Evolutionary conservation across 2,113 vertebrate species (phyloP).

Genomic region (Clarias batrachus): DNA sequence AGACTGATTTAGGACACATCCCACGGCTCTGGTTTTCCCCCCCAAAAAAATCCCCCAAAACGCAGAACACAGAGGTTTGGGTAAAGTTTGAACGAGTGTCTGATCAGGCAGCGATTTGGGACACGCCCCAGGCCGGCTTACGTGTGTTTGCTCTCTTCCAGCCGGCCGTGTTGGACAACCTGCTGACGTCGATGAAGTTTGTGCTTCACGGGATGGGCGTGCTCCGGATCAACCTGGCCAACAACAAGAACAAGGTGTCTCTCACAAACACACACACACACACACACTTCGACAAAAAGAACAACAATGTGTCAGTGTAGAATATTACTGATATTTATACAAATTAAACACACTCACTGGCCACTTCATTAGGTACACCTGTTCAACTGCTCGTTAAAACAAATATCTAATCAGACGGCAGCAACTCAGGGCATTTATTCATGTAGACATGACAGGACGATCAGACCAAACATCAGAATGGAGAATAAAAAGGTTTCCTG

Average conservation of each 20-base stretch:
- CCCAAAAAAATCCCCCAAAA: too few species aligned
- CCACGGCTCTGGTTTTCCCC: neutral
- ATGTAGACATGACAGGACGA: too few species aligned
- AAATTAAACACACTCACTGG: too few species aligned
- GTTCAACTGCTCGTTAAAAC: too few species aligned
- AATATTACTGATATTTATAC: neutral
- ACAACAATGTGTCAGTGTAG: neutral
- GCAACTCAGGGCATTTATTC: too few species aligned
- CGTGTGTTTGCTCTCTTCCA: constrained; percentile 35
- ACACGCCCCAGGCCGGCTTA: neutral
- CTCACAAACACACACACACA: too few species aligned
- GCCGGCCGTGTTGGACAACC: constrained; percentile 75
- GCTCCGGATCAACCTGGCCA: constrained; percentile 73
- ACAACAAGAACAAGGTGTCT: constrained; percentile 72
- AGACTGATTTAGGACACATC: neutral
- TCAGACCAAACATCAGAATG: too few species aligned
- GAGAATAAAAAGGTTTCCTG: too few species aligned
- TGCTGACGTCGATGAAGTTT: constrained; percentile 77
- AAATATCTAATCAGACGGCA: too few species aligned
- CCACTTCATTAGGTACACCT: too few species aligned
- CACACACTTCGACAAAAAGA: neutral
- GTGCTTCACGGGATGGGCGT: constrained; percentile 76
- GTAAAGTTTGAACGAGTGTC: neutral
- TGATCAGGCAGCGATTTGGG: neutral
- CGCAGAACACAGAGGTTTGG: too few species aligned